Percentiles rank a stretch among this genome's conserved stretches.
Evolutionary conservation across 2,113 vertebrate species (phyloP).

Genomic region (Ciconia boyciana): DNA sequence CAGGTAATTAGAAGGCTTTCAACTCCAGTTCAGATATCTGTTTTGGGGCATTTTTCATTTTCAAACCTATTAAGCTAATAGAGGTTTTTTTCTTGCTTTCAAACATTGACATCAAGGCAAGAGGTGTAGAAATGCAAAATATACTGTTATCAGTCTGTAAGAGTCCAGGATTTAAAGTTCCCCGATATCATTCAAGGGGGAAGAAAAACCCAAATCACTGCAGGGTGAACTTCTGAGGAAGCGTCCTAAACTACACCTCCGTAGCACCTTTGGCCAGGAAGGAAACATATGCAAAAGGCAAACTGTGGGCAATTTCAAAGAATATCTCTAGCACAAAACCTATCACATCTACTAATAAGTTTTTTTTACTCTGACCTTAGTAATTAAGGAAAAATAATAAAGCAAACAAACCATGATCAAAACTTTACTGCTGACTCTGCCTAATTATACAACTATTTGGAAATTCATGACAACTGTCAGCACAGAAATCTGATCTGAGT

Average conservation of each 20-base stretch:
- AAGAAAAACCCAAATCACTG: not conserved
- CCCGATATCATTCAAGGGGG: not conserved
- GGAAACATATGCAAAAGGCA: not conserved
- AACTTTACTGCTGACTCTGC: not conserved
- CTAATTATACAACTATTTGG: not conserved
- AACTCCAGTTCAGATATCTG: not conserved
- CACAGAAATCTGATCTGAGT: not conserved
- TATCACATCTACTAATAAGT: not conserved
- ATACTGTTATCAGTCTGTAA: not conserved
- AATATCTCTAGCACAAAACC: not conserved
- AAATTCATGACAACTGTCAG: not conserved
- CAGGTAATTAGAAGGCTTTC: slow-evolving; percentile 13
- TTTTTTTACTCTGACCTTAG: not conserved
- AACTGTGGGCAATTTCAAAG: not conserved
- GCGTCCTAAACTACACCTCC: not conserved
- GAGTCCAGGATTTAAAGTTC: not conserved
- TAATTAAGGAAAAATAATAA: not conserved
- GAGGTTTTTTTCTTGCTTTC: not conserved
- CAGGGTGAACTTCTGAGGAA: not conserved
- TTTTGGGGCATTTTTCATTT: slow-evolving; percentile 1
- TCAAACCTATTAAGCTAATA: not conserved
- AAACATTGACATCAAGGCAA: not conserved
- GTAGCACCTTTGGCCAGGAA: not conserved
- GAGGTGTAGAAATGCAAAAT: not conserved
- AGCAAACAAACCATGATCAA: not conserved